Evolutionary conservation across 2,888 invertebrate genomes (phyloP).

Genomic region (Drosophila neonasuta): DNA sequence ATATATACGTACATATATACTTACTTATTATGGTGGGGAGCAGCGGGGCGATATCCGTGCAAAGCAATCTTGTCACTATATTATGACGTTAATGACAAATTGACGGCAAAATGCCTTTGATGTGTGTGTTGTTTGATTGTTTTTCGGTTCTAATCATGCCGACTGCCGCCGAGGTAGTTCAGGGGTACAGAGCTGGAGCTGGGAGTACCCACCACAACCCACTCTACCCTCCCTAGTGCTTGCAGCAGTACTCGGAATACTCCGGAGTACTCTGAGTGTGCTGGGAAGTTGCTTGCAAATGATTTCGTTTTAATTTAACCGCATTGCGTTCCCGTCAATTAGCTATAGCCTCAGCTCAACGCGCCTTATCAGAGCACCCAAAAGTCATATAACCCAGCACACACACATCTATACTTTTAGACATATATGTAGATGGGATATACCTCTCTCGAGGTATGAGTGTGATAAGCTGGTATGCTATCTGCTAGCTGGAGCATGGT

Average conservation of each 20-base stretch:
- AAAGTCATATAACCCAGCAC: conserved; percentile 69
- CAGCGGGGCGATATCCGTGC: conserved; percentile 65
- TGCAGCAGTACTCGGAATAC: neutral
- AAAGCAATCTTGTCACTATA: conserved; percentile 80
- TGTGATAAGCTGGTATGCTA: conserved; percentile 64
- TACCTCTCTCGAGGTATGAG: conserved; percentile 22
- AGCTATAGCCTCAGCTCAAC: conserved; percentile 26
- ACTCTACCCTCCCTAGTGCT: no score
- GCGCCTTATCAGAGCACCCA: conserved; percentile 55
- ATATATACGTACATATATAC: conserved; percentile 5
- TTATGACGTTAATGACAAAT: conserved; percentile 81
- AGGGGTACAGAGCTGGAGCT: conserved; percentile 6
- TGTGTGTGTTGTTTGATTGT: conserved; percentile 80
- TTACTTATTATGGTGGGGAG: neutral
- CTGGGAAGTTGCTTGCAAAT: conserved; percentile 65
- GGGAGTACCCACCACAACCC: neutral
- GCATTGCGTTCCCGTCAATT: conserved; percentile 53
- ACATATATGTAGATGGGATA: conserved; percentile 25
- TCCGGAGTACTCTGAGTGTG: neutral
- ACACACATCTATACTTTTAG: neutral
- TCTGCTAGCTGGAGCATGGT: conserved; percentile 45
- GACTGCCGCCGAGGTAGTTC: conserved; percentile 78
- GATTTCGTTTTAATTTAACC: conserved; percentile 76
- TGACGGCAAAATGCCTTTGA: conserved; percentile 80
- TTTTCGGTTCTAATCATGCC: conserved; percentile 77